Conservation (phyloP, 2,113 vertebrate species). For the Stegastes partitus region DNA sequence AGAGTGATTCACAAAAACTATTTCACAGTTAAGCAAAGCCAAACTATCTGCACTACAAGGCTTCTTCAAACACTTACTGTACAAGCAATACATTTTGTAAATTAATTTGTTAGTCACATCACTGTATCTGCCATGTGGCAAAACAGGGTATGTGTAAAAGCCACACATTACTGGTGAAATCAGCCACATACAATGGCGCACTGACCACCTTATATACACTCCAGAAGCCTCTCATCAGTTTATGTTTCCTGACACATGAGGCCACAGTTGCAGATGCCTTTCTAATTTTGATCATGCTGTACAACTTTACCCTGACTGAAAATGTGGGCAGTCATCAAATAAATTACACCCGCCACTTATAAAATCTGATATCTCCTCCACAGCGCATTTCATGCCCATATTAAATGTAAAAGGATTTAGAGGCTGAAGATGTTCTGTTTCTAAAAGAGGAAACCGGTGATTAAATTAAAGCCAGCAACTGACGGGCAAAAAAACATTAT, state of each 20-base stretch:
- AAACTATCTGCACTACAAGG: neutral
- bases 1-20: neutral
- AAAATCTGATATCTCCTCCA: conserved; percentile 46
- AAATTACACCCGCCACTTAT: conserved; percentile 19
- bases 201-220: conserved; percentile 20
- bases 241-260: conserved; percentile 31
- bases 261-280: conserved; percentile 25
- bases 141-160: conserved; percentile 8
- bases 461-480: neutral
- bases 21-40: neutral
- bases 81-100: conserved; percentile 3
- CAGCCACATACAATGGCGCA: neutral
- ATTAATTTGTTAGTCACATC: conserved; percentile 1
- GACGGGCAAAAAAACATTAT: too few relatives aligned
- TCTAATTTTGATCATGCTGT: conserved; percentile 53
- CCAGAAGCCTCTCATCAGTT: conserved; percentile 18
- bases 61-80: conserved; percentile 55
- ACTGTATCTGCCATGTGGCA: neutral
- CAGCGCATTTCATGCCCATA: conserved; percentile 20
- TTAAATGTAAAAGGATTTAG: neutral
- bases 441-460: neutral
- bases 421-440: conserved; percentile 14
- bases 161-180: conserved; percentile 17
- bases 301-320: conserved; percentile 30
- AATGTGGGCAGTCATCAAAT: conserved; percentile 54